Evolutionary conservation across 2,113 vertebrate species (phyloP).

Genomic region (Pontoporia blainvillei): DNA sequence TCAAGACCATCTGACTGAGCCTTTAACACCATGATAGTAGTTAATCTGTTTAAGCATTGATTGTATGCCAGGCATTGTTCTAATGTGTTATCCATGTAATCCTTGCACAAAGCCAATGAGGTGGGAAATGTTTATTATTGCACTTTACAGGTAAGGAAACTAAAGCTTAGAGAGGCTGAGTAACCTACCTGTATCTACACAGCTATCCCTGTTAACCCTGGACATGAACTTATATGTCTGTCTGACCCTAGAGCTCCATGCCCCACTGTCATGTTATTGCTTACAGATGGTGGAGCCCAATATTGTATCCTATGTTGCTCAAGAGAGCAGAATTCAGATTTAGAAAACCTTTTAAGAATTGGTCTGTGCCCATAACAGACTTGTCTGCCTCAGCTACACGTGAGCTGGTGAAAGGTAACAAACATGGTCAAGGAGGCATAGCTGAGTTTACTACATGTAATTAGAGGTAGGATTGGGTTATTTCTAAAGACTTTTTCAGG

Average conservation of each 20-base stretch:
- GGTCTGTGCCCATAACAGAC: background rate
- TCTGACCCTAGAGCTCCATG: background rate
- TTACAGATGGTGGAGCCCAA: background rate
- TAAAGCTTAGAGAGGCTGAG: background rate
- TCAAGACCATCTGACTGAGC: background rate
- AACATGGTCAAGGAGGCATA: background rate
- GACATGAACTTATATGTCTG: fast-evolving
- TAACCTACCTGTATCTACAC: background rate
- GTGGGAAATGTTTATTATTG: background rate
- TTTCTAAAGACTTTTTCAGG: background rate
- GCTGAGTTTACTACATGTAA: background rate
- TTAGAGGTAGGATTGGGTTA: background rate
- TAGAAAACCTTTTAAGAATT: background rate
- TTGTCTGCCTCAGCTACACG: background rate
- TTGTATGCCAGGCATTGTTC: background rate
- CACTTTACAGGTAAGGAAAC: background rate
- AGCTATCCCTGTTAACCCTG: background rate
- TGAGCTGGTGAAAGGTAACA: background rate
- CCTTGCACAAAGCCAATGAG: background rate
- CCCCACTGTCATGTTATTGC: background rate
- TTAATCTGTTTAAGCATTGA: background rate
- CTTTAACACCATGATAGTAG: background rate
- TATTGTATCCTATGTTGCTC: background rate
- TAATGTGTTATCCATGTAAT: background rate
- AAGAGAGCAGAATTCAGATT: background rate